These are phyloP conservation scores for Esox masquinongy DNA, from an alignment of 2,797 vertebrate genomes.

Conservation along the genomic window DNA sequence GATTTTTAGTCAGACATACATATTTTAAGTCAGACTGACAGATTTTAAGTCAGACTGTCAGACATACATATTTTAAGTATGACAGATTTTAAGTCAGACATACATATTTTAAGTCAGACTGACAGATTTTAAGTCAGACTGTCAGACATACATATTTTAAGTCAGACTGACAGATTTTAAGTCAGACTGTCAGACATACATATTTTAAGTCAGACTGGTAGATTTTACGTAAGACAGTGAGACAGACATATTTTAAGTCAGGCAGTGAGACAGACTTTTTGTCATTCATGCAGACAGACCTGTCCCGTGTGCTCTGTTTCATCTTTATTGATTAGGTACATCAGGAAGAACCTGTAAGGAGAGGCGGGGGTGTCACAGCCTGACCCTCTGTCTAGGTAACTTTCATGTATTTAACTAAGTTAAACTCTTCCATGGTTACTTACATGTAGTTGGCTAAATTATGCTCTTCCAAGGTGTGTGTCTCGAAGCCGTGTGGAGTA, in stretches of 20 bases:
- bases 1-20: background rate
- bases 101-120: background rate
- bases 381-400: conserved; percentile 36
- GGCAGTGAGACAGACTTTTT: background rate
- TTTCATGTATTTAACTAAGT: conserved; percentile 93
- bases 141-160: too few species aligned
- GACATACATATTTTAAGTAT: too few species aligned
- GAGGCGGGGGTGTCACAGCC: background rate
- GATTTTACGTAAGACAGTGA: background rate
- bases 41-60: background rate
- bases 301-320: conserved; percentile 95
- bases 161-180: background rate
- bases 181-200: background rate
- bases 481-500: conserved; percentile 93
- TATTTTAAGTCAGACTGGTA: too few species aligned
- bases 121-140: background rate
- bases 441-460: conserved; percentile 94
- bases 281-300: conserved; percentile 64
- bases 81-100: too few species aligned
- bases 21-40: background rate
- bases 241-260: background rate
- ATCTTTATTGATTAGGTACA: conserved; percentile 96
- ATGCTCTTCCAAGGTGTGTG: conserved; percentile 92
- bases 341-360: conserved; percentile 87
- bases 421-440: conserved; percentile 87